These are phyloP conservation scores for Halictus rubicundus DNA, from an alignment of 1,140 invertebrate genomes.

Conservation along the genomic window DNA sequence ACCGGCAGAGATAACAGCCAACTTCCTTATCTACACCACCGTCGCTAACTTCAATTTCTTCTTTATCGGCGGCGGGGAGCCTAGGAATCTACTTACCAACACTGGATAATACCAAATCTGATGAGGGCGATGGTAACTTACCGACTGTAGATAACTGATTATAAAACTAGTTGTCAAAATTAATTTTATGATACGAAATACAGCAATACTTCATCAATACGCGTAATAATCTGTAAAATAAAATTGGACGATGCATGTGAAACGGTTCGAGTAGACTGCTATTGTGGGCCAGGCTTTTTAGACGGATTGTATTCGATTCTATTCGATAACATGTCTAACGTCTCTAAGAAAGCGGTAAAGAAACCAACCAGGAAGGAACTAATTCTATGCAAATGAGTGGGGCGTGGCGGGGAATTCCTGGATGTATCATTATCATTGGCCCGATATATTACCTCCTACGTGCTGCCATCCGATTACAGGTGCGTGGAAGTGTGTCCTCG, in stretches of 20 bases:
- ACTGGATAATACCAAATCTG: no score
- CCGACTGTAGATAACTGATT: background rate
- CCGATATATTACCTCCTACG: slow-evolving; percentile 45
- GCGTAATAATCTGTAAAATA: no score
- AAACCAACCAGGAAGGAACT: slow-evolving; percentile 27
- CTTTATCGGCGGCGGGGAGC: background rate
- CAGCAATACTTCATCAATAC: no score
- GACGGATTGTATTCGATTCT: background rate
- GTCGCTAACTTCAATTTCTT: no score
- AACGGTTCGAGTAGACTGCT: background rate
- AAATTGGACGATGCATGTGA: no score
- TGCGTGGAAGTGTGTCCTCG: slow-evolving; percentile 15
- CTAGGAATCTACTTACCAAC: no score
- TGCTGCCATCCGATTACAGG: slow-evolving; percentile 30
- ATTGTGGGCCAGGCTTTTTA: no score
- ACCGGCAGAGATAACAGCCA: no score
- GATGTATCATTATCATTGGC: slow-evolving; percentile 29
- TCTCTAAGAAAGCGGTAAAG: background rate
- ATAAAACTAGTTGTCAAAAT: background rate
- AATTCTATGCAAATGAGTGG: slow-evolving; percentile 52
- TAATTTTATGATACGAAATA: background rate
- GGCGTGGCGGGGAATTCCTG: slow-evolving; percentile 38
- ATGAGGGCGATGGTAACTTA: background rate
- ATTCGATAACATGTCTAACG: background rate
- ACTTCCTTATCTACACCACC: no score